Base-by-base conservation (phyloP, 2,888 invertebrate genomes). In the Tinea semifulvella region DNA sequence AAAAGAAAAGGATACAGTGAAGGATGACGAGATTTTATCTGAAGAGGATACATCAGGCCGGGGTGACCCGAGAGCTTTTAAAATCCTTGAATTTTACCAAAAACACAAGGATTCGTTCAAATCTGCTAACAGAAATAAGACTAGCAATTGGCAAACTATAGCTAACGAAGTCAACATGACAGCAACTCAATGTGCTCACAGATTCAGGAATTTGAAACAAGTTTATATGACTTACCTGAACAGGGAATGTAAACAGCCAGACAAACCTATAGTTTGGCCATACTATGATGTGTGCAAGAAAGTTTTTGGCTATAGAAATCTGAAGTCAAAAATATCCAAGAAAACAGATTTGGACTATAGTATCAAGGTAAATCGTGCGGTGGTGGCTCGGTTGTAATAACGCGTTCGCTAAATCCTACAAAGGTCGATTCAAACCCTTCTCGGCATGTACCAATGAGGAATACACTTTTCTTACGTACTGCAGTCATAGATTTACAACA, bases 281-380 rank as follows among this genome's bases (percentile, higher is more conserved):
- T 76, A 79, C 43, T 79, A 72, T 7, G 55, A 60, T 2, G 48
- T 74, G 1, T 77, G 77, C 53, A 80, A 79, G 46, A 80, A 76
- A 56, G 74, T 75, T 0, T 80, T 79, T 14, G 77, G 79, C 0
- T 77, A 79, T 46, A 49, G 79, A 52, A 63, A 66, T 0, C 58
- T 79, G 1, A 79, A 74, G 48, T 55, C 56, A 0, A 75, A 75
- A 49, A 51, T 79, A 0, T 72, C 68, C 38, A 66, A 63, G 0
- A 65, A 64, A 49, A 35, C 54, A 0, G 68, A 63, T 3, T 56
- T 60, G 0, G 68, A 58, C 5, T 61, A 72, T 13, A 22, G 11
- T n/a, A 6, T n/a, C 2, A 40, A 40, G n/a, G n/a, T n/a, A n/a
- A n/a, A n/a, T n/a, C n/a, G n/a, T n/a, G n/a, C n/a, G n/a, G n/a